A percentile compares a stretch with the other conserved stretches of the same genome.
Conservation (phyloP, 2,797 vertebrate genomes). For the Poeciliopsis infans region DNA sequence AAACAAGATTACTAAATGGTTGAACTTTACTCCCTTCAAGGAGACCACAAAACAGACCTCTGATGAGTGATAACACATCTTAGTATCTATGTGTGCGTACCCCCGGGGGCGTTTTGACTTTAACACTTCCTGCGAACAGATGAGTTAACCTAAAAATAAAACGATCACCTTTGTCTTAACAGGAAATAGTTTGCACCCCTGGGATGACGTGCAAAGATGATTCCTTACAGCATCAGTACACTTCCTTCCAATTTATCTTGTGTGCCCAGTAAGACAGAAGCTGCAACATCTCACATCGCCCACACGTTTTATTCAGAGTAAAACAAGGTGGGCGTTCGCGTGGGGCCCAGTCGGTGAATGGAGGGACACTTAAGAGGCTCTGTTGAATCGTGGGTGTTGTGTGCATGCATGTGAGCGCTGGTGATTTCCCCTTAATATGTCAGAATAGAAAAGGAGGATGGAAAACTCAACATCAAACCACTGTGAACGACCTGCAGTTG, state of each 20-base stretch:
- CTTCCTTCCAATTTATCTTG: slow-evolving; percentile 30
- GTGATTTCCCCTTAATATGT: slow-evolving; percentile 69
- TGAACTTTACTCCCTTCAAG: slow-evolving; percentile 10
- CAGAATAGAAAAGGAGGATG: slow-evolving; percentile 43
- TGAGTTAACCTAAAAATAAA: slow-evolving; percentile 45
- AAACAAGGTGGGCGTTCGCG: slow-evolving; percentile 25
- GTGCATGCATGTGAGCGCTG: slow-evolving; percentile 12
- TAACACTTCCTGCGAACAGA: slow-evolving; percentile 34
- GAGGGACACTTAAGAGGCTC: slow-evolving; percentile 27
- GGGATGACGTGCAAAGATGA: slow-evolving; percentile 31
- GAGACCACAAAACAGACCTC: slow-evolving; percentile 10
- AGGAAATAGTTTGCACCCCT: slow-evolving; percentile 41
- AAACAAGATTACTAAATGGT: background rate
- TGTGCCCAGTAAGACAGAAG: slow-evolving; percentile 31
- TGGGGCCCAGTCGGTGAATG: slow-evolving; percentile 22
- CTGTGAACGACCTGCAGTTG: slow-evolving; percentile 38
- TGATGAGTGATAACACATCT: slow-evolving; percentile 38
- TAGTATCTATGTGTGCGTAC: slow-evolving; percentile 16
- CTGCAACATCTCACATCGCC: slow-evolving; percentile 28
- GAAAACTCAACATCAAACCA: slow-evolving; percentile 55
- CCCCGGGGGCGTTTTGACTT: slow-evolving; percentile 4
- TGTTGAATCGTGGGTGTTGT: slow-evolving; percentile 6
- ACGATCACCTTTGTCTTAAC: slow-evolving; percentile 30
- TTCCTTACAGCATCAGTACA: slow-evolving; percentile 24
- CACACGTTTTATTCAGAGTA: slow-evolving; percentile 38